Evolutionary conservation across 2,888 invertebrate species (phyloP).

Genomic region (Arge pagana): DNA sequence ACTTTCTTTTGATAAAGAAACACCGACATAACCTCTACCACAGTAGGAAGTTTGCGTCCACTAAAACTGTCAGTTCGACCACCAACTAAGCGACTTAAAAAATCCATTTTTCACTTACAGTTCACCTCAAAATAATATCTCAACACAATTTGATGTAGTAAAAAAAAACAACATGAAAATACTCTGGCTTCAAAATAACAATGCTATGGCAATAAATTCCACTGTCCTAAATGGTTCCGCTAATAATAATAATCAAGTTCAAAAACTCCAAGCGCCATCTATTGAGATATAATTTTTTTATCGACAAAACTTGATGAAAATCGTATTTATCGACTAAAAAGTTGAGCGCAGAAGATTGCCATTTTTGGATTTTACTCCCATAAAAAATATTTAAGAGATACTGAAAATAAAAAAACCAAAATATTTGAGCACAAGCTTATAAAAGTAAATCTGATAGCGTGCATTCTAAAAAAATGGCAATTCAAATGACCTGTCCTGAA

Average conservation of each 20-base stretch:
- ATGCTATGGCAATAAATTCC: background rate
- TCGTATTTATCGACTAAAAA: slow-evolving; percentile 4
- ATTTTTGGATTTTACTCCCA: too few species aligned
- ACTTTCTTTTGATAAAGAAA: slow-evolving; percentile 20
- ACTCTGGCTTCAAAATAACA: slow-evolving; percentile 10
- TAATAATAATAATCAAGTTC: background rate
- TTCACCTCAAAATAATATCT: slow-evolving; percentile 12
- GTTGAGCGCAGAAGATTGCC: background rate
- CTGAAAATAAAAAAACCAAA: background rate
- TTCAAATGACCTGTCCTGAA: too few species aligned
- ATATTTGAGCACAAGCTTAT: too few species aligned
- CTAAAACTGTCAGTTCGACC: slow-evolving; percentile 21
- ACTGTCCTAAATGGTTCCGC: slow-evolving; percentile 2
- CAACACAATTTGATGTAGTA: slow-evolving; percentile 8
- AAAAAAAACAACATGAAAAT: slow-evolving; percentile 1
- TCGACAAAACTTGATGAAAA: background rate
- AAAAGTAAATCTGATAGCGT: too few species aligned
- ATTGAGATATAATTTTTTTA: slow-evolving; percentile 9
- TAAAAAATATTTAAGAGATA: too few species aligned
- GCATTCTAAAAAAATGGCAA: too few species aligned
- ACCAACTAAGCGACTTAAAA: slow-evolving; percentile 16
- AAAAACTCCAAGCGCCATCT: slow-evolving; percentile 8
- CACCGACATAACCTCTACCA: slow-evolving; percentile 22
- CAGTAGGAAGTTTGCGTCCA: slow-evolving; percentile 22
- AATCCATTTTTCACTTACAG: slow-evolving; percentile 15